A percentile compares a stretch with the other conserved stretches of the same genome.
Conservation (phyloP, 2,113 vertebrate species). For the Chauna torquata region DNA sequence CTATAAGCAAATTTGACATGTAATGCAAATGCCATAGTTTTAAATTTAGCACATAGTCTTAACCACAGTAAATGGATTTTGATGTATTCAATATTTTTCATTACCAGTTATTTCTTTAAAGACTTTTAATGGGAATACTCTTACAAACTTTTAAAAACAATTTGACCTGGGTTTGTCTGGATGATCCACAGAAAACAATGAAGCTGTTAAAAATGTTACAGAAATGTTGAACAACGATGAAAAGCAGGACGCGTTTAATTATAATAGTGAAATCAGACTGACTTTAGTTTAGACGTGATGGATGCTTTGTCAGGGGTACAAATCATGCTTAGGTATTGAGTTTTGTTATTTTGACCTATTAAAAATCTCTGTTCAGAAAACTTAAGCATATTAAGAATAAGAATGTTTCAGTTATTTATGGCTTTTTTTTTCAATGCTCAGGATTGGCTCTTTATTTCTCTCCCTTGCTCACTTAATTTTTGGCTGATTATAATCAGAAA, state of each 20-base stretch:
- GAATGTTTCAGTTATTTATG: not conserved
- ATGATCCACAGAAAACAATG: not conserved
- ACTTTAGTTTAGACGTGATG: not conserved
- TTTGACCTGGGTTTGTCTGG: not conserved
- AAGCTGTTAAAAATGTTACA: not conserved
- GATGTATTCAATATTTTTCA: not conserved
- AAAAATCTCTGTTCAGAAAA: not conserved
- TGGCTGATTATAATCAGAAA: not conserved
- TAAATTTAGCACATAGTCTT: not conserved
- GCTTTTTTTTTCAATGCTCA: not conserved
- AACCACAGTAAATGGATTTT: not conserved
- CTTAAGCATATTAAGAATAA: not conserved
- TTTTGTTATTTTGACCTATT: not conserved
- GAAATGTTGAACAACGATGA: not conserved
- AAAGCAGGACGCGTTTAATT: not conserved
- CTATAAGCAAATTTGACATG: not conserved
- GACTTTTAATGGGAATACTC: not conserved
- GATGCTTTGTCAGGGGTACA: not conserved
- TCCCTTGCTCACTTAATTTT: not conserved
- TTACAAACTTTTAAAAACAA: not conserved
- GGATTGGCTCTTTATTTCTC: not conserved
- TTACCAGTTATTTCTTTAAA: not conserved
- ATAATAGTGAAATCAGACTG: not conserved
- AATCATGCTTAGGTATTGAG: not conserved
- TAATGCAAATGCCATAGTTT: not conserved